Evolutionary conservation across 1,140 invertebrate species (phyloP).

Genomic region (Scaptodrosophila lebanonensis): DNA sequence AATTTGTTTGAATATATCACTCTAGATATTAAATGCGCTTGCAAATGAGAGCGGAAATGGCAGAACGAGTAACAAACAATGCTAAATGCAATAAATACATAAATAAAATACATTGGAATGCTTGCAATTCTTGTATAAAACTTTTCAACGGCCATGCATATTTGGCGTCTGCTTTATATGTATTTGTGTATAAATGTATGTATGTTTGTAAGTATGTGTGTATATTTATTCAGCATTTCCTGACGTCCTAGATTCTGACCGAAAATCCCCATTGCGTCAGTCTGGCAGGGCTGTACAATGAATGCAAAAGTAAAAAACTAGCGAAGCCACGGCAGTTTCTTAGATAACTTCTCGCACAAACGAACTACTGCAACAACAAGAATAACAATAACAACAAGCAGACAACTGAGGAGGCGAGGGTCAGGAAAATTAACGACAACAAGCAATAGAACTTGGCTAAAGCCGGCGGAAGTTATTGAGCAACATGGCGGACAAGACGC

Average conservation of each 20-base stretch:
- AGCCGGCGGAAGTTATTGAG: conserved; percentile 43
- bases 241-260: no score
- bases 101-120: conserved; percentile 23
- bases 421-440: conserved; percentile 23
- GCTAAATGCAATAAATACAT: no score
- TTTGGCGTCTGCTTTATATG: conserved; percentile 6
- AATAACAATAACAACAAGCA: neutral
- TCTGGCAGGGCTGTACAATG: conserved; percentile 28
- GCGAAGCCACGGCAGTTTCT: conserved; percentile 56
- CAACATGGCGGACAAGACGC: conserved; percentile 33
- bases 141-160: conserved; percentile 23
- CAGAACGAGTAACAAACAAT: no score
- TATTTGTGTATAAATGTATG: no score
- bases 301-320: conserved; percentile 45
- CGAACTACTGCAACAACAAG: conserved; percentile 25
- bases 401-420: neutral
- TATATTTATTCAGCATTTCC: no score
- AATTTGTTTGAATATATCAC: no score
- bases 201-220: no score
- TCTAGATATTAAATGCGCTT: no score
- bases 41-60: no score
- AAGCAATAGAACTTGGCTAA: conserved; percentile 21
- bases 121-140: conserved; percentile 21
- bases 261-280: no score
- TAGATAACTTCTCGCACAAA: conserved; percentile 48